Evolutionary conservation across 2,113 vertebrate genomes (phyloP).

Genomic region (Podarcis raffonei): DNA sequence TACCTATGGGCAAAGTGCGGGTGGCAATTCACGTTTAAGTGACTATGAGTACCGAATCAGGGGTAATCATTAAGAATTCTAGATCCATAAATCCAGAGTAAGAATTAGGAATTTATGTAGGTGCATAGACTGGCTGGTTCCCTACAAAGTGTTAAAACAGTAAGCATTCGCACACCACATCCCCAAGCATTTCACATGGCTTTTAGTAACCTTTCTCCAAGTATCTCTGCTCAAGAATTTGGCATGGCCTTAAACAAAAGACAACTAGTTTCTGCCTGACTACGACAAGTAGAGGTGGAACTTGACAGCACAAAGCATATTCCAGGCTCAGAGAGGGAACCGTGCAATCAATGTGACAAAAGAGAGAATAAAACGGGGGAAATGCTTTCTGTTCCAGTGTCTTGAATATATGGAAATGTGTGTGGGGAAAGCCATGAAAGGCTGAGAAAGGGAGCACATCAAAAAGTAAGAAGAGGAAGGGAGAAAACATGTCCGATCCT

Average conservation of each 20-base stretch:
- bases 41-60: background rate
- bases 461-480: background rate
- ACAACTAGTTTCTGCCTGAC: background rate
- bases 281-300: background rate
- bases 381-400: background rate
- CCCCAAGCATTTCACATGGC: background rate
- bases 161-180: background rate
- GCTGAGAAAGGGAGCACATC: background rate
- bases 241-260: background rate
- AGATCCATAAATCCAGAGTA: background rate
- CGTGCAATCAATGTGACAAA: slow-evolving; percentile 3
- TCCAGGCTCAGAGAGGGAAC: background rate
- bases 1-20: background rate
- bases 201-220: background rate
- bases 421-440: background rate
- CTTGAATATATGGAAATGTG: slow-evolving; percentile 19
- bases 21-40: background rate
- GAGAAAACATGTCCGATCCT: background rate
- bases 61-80: background rate
- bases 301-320: background rate
- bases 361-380: slow-evolving; percentile 3
- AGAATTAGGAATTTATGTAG: background rate
- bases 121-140: background rate
- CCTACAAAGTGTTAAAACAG: background rate
- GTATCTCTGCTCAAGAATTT: background rate